phyloP scores from a whole-genome alignment of 2,888 invertebrate genomes.

The Aporophyla nigra region DNA sequence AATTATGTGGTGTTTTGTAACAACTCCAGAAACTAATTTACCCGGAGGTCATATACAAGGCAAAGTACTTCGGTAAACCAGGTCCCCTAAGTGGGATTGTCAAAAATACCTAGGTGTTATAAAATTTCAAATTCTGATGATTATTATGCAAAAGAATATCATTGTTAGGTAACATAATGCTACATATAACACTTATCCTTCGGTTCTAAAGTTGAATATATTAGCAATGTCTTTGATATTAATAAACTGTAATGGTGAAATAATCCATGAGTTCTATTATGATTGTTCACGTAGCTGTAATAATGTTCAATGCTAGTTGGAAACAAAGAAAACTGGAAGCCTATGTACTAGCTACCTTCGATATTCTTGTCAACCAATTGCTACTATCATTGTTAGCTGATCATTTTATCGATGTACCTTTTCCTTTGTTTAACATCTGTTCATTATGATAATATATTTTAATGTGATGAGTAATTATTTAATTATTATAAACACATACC shows the following conservation, averaged over 20 bases:
- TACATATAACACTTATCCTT: constrained; percentile 24
- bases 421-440: background rate
- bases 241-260: constrained; percentile 38
- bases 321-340: constrained; percentile 35
- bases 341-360: background rate
- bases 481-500: background rate
- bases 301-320: constrained; percentile 11
- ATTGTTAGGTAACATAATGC: background rate
- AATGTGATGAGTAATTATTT: constrained; percentile 2
- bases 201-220: constrained; percentile 14
- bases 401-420: background rate
- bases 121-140: too few relatives aligned
- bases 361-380: background rate
- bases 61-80: too few relatives aligned
- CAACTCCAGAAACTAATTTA: too few relatives aligned
- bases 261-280: constrained; percentile 41
- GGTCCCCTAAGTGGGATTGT: too few relatives aligned
- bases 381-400: background rate
- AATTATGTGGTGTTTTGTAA: too few relatives aligned
- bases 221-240: background rate
- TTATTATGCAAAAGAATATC: too few relatives aligned
- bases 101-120: too few relatives aligned
- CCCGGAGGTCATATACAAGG: too few relatives aligned
- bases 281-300: constrained; percentile 40
- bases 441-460: background rate